A percentile compares a stretch with the other conserved stretches of the same genome.
Conservation (phyloP, 2,797 vertebrate genomes). For the Cyclopterus lumpus region DNA sequence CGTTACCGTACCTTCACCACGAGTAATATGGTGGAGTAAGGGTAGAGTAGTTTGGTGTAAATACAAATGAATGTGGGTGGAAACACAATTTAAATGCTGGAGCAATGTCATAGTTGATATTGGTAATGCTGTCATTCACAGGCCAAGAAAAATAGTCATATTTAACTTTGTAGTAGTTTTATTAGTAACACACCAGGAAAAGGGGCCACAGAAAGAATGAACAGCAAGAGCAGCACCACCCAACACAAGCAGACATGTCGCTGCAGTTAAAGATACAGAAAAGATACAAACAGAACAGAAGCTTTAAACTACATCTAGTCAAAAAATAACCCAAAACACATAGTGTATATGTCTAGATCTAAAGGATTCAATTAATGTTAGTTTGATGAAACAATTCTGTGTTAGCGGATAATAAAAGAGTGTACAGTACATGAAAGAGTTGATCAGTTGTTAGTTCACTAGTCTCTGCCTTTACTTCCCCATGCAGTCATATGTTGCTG, state of each 20-base stretch:
- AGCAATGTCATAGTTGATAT: not conserved
- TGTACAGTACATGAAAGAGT: constrained; percentile 14
- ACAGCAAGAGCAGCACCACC: constrained; percentile 54
- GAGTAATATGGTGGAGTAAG: constrained; percentile 37
- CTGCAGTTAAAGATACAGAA: constrained; percentile 30
- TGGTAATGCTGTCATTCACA: not conserved
- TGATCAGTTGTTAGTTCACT: constrained; percentile 54
- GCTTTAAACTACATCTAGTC: constrained; percentile 36
- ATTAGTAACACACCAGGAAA: constrained; percentile 59
- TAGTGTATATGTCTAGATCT: not conserved
- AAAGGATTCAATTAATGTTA: not conserved
- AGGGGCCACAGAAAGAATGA: constrained; percentile 38
- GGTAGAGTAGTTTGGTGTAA: constrained; percentile 6
- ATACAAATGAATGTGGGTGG: constrained; percentile 15
- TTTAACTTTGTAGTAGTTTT: constrained; percentile 56
- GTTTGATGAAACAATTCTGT: constrained; percentile 1
- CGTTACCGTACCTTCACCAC: constrained; percentile 89
- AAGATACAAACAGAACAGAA: constrained; percentile 29
- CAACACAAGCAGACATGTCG: constrained; percentile 49
- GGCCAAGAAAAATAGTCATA: constrained; percentile 22
- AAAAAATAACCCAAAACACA: constrained; percentile 42
- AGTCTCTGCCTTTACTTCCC: constrained; percentile 57
- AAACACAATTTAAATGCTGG: constrained; percentile 4
- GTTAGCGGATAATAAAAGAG: constrained; percentile 44
- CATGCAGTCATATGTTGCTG: constrained; percentile 69